Conservation (phyloP, 2,888 invertebrate genomes). For the Hemicrepidius hirtus region DNA sequence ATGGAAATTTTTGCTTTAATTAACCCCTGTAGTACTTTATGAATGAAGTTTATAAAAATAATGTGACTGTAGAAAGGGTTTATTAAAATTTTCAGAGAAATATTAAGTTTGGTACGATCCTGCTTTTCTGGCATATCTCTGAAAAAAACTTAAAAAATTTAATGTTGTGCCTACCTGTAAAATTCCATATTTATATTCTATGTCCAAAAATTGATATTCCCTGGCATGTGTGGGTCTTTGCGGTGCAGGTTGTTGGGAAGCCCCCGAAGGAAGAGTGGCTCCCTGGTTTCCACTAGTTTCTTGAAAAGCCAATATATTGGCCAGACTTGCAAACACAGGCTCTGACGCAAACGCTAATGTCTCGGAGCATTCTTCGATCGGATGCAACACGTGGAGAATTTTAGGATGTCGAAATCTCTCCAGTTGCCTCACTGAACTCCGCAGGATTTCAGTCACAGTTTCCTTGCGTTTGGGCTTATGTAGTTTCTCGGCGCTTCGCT, state of each 20-base stretch:
- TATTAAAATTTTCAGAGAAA: no score
- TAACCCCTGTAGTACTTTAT: no score
- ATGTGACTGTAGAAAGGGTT: no score
- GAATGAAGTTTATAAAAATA: no score
- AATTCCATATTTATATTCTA: conserved; percentile 95
- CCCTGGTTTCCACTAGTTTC: conserved; percentile 75
- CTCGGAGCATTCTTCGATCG: conserved; percentile 88
- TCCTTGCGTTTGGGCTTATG: conserved; percentile 95
- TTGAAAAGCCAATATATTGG: conserved; percentile 90
- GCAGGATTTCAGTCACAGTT: conserved; percentile 90
- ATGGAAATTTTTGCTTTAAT: neutral
- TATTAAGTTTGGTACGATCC: no score
- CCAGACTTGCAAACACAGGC: conserved; percentile 90
- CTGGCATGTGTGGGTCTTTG: conserved; percentile 80
- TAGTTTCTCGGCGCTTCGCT: conserved; percentile 92
- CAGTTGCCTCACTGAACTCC: conserved; percentile 85
- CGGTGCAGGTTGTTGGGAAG: conserved; percentile 70
- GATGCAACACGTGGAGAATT: conserved; percentile 80
- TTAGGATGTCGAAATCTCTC: conserved; percentile 91
- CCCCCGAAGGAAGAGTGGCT: conserved; percentile 70
- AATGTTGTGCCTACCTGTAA: conserved; percentile 81
- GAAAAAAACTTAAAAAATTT: no score
- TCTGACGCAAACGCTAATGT: conserved; percentile 97
- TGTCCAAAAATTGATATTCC: conserved; percentile 92
- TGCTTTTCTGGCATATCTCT: no score